Base-by-base conservation (phyloP, 2,888 invertebrate genomes). In the Phymatocera aterrima region DNA sequence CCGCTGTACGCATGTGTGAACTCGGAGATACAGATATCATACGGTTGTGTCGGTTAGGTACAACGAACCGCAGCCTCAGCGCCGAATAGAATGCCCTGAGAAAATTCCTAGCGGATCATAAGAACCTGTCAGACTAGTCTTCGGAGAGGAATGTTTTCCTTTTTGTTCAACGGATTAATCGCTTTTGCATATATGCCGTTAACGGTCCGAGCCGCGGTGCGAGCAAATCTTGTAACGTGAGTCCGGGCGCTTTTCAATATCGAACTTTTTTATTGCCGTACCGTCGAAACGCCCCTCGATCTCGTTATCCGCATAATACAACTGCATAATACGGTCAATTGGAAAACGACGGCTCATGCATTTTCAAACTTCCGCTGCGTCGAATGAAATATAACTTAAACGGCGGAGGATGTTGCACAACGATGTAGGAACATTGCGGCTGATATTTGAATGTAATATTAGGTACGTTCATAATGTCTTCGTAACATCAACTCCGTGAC, bases 141-240 rank as follows among this genome's bases (percentile, higher is more conserved):
- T 51, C 48, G 72, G 18, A 31, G 18, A 72, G 72, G 72, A 72
- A 48, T 72, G 72, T 51, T 72, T 72, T 72, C 72, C 72, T 48
- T 72, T 72, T 72, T 51, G 72, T 72, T 72, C 72, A 34, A 72
- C 72, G 72, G 48, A 72, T 72, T 72, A 72, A 72, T 48, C 72
- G 51, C 48, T 70, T 51, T 70, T 70, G 70, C 48, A 72, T 72
- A 72, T 43, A 72, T 51, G 51, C 51, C 72, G 72, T 72, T 72
- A 72, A 72, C 72, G 48, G 72, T 72, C 72, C 57, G 12, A 51
- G n/a, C 21, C 28, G 48, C 72, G 68, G 68, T 48, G 51, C 43
- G 51, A 72, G 46, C 46, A 24, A 68, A 68, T 68, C 68, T 46
- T 68, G 46, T 68, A 43, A 68, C 46, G 24, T 43, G 43, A 43